Conservation (phyloP, 2,888 invertebrate genomes). For the Allygus modestus region DNA sequence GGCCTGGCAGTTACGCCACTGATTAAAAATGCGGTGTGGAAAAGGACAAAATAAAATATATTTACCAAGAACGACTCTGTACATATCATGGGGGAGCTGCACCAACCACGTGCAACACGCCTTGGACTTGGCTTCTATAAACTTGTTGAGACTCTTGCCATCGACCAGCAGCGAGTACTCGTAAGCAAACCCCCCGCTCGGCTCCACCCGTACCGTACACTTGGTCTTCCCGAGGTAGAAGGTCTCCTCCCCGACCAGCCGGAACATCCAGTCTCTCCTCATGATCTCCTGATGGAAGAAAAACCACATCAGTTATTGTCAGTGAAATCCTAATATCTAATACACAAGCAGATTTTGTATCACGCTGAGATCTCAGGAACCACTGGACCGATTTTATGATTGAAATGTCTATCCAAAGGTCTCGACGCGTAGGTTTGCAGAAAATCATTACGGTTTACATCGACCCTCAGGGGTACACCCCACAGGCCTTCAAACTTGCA, state of each 20-base stretch:
- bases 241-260: conserved; percentile 90
- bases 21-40: too few species aligned
- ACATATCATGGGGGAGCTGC: conserved; percentile 76
- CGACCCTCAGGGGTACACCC: too few species aligned
- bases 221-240: conserved; percentile 81
- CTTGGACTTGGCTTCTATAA: conserved; percentile 87
- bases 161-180: conserved; percentile 89
- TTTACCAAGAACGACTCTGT: conserved; percentile 86
- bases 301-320: too few species aligned
- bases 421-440: too few species aligned
- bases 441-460: too few species aligned
- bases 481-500: too few species aligned
- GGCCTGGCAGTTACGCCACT: too few species aligned
- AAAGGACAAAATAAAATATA: too few species aligned
- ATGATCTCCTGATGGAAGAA: conserved; percentile 80
- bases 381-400: too few species aligned
- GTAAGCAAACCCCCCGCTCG: conserved; percentile 85
- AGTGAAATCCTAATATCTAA: background rate
- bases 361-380: too few species aligned
- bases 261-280: conserved; percentile 94
- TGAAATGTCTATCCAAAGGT: too few species aligned
- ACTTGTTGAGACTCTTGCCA: conserved; percentile 88
- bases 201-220: conserved; percentile 78
- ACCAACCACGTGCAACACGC: conserved; percentile 86
- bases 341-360: background rate